Evolutionary conservation across 2,113 vertebrate genomes (phyloP), one percentile per base, ranked within the genome.

Genomic region (Geococcyx californianus): DNA sequence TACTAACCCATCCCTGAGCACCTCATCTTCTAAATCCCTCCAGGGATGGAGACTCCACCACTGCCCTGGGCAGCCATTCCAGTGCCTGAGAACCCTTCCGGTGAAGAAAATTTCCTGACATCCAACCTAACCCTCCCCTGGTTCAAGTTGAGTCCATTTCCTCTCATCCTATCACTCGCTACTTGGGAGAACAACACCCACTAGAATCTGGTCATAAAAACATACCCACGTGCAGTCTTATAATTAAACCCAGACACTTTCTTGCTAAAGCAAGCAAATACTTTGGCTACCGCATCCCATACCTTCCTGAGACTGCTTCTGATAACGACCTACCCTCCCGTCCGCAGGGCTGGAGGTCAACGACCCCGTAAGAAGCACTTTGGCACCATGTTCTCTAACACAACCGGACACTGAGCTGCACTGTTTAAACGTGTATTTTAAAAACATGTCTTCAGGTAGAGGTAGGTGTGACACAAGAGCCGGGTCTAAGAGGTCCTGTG

Each of bases 141-240:
- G 47, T 47, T 19, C 47, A 10, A 9, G 19, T 47, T 47, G 47
- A 47, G 45, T 7, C 47, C 47, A 47, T 47, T 47, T 47, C 47
- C 11, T 47, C 20, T 21, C 47, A 47, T 47, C 47, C 47, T 47
- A 47, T 47, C 47, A 21, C 47, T 47, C 21, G 47, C 21, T 47
- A 47, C 20, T 47, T 47, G 47, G 47, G 47, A 47, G 47, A 20
- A 47, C 47, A 47, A 47, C 47, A 47, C 47, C 47, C 47, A 47
- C 20, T 20, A 47, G 34, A 56, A 74, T 14, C 54, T 34, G 25
- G 12, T 16, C 29, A 29, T 38, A 52, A 63, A 72, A 55, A 87
- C 8, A 7, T 0, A 7, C 0, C 1, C 1, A 24, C 56, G 5
- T 14, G 25, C 2, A 2, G 47, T 9, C 10, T 33, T n/a, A 3